Base-by-base conservation (phyloP, 2,797 vertebrate genomes). In the Leontopithecus rosalia region DNA sequence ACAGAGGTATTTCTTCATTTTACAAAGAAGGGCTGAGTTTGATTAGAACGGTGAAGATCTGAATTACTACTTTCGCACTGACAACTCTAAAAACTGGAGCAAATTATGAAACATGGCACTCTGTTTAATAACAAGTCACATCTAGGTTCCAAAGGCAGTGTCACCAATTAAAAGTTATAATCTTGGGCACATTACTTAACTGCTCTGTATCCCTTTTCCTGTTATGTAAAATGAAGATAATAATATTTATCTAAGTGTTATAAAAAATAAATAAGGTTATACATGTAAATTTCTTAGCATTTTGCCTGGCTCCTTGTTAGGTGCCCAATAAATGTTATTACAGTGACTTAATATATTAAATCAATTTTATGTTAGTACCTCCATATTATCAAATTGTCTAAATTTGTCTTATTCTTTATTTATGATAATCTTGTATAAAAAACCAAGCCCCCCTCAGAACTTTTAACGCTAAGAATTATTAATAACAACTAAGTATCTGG, bases 381-480 rank as follows among this genome's bases (percentile, higher is more conserved):
- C 17, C 57, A 33, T 11, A 95, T 75, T 90, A 24, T 92, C 19
- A 86, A 67, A 90, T 36, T 79, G 36, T 57, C 36, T 52, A 72
- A 61, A 93, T 88, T 50, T 72, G 28, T 50, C n/a, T 91, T 33
- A 26, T 30, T 83, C 64, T 92, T 39, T 75, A 83, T 82, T 92
- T 50, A 83, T 57, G 61, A 80, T 50, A 12, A 46, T 36, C 84
- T 93, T 81, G 2, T 79, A n/a, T 46, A 96, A 61, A 33, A 75
- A 81, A 88, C 22, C 4, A 26, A 80, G 4, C 15, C 48, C 30
- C n/a, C 33, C 14, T 64, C 22, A 85, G 33, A 79, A 87, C 33
- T 33, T 96, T 77, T 55, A 86, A 48, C 14, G 61, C 76, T 90
- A 61, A 80, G 36, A 82, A 94, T 75, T 81, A 57, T 83, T 92